Percentiles rank a stretch among this genome's conserved stretches.
Evolutionary conservation across 2,888 invertebrate species (phyloP).

Genomic region (Drosophila anomalata): DNA sequence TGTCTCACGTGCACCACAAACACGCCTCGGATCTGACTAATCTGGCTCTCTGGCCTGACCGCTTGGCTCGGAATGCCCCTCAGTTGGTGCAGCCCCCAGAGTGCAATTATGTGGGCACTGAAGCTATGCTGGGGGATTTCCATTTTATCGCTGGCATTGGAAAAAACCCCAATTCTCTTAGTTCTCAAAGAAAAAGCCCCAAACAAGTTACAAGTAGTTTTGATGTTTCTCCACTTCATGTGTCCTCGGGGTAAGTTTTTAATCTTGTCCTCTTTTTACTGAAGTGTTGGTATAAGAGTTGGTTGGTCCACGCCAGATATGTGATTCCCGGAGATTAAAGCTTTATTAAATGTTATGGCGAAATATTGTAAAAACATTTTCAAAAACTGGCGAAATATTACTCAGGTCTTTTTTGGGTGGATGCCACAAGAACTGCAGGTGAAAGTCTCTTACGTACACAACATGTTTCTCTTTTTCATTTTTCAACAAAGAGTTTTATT

Average conservation of each 20-base stretch:
- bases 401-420: background rate
- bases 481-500: too few species aligned
- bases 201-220: slow-evolving; percentile 7
- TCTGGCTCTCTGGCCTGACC: background rate
- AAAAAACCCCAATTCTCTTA: slow-evolving; percentile 39
- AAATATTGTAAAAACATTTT: slow-evolving; percentile 10
- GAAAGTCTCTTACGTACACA: background rate
- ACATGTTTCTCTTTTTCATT: too few species aligned
- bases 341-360: slow-evolving; percentile 8
- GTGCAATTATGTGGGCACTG: slow-evolving; percentile 45
- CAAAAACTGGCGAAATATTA: slow-evolving; percentile 18
- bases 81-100: slow-evolving; percentile 12
- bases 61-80: slow-evolving; percentile 1
- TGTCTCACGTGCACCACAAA: slow-evolving; percentile 59
- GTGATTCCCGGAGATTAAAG: slow-evolving; percentile 1
- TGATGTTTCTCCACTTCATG: slow-evolving; percentile 15
- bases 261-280: slow-evolving; percentile 3
- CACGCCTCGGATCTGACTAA: slow-evolving; percentile 5
- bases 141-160: slow-evolving; percentile 31
- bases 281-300: background rate
- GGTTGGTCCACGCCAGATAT: background rate
- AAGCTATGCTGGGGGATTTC: slow-evolving; percentile 43
- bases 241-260: slow-evolving; percentile 24
- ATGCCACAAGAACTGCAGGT: slow-evolving; percentile 8
- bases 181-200: slow-evolving; percentile 50